Evolutionary conservation across 2,797 vertebrate genomes (phyloP).

Genomic region (Phrynocephalus vlangalii): DNA sequence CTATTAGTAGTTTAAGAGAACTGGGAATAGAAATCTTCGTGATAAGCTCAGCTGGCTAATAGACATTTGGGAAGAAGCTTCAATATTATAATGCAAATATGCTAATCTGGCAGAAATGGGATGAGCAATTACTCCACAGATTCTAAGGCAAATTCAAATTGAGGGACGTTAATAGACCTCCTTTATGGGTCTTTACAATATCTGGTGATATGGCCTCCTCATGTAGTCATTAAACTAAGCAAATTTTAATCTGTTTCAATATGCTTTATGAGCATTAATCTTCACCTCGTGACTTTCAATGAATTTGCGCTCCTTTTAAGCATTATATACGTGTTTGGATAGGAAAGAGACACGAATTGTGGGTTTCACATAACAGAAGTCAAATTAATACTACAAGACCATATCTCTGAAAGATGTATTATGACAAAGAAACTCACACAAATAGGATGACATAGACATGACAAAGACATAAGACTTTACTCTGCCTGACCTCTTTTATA

Average conservation of each 20-base stretch:
- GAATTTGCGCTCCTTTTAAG: conserved; percentile 55
- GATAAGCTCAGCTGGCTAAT: conserved; percentile 23
- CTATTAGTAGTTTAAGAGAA: neutral
- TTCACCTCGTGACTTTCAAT: conserved; percentile 64
- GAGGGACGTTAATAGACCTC: conserved; percentile 61
- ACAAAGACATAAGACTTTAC: neutral
- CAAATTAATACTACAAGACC: conserved; percentile 28
- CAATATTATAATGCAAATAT: conserved; percentile 31
- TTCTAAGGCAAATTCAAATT: conserved; percentile 60
- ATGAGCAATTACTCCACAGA: conserved; percentile 49
- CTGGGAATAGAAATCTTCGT: conserved; percentile 15
- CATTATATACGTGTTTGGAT: conserved; percentile 9
- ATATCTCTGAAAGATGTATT: neutral
- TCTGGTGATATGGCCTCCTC: conserved; percentile 60
- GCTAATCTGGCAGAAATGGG: conserved; percentile 57
- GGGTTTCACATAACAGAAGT: conserved; percentile 39
- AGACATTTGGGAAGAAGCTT: conserved; percentile 26
- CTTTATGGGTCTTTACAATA: conserved; percentile 58
- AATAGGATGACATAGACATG: neutral
- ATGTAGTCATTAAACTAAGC: conserved; percentile 65
- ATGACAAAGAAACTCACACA: conserved; percentile 14
- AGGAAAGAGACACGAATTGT: conserved; percentile 46
- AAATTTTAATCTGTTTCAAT: conserved; percentile 64
- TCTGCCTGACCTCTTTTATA: neutral
- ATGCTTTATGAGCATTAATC: conserved; percentile 68